A percentile compares a stretch with the other conserved stretches of the same genome.
phyloP scores from a whole-genome alignment of 1,140 invertebrate species.

The Helicoverpa zea region DNA sequence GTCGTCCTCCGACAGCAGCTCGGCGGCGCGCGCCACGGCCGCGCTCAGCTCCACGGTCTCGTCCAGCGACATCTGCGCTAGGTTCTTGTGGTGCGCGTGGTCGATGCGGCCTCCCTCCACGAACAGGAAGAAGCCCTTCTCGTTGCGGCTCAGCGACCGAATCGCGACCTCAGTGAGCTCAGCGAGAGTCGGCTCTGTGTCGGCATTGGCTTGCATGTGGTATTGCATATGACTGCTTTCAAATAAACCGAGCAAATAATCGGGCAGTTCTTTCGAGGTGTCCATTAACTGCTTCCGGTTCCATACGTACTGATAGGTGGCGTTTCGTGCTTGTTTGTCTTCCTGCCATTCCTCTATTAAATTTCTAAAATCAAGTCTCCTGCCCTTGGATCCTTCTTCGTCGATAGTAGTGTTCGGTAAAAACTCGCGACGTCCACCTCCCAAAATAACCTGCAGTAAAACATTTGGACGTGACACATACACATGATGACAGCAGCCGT shows the following conservation, averaged over 20 bases:
- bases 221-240: slow-evolving; percentile 82
- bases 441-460: slow-evolving; percentile 88
- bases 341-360: slow-evolving; percentile 84
- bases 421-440: slow-evolving; percentile 91
- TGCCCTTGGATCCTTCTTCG: slow-evolving; percentile 89
- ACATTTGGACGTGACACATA: too few species aligned
- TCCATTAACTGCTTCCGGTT: slow-evolving; percentile 89
- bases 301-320: slow-evolving; percentile 90
- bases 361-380: slow-evolving; percentile 87
- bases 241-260: slow-evolving; percentile 91
- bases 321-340: slow-evolving; percentile 85
- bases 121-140: slow-evolving; percentile 95
- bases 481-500: too few species aligned
- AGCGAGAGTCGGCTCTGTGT: slow-evolving; percentile 90
- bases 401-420: slow-evolving; percentile 88
- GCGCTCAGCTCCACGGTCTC: slow-evolving; percentile 89
- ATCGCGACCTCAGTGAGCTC: slow-evolving; percentile 95
- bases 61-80: slow-evolving; percentile 89
- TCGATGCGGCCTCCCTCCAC: slow-evolving; percentile 96
- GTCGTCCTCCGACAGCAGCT: slow-evolving; percentile 87
- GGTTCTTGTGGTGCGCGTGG: slow-evolving; percentile 92
- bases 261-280: slow-evolving; percentile 88
- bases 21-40: slow-evolving; percentile 86
- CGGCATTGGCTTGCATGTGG: slow-evolving; percentile 79
- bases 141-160: slow-evolving; percentile 91